Conservation (phyloP, 1,140 invertebrate species). For the Eciton burchellii region DNA sequence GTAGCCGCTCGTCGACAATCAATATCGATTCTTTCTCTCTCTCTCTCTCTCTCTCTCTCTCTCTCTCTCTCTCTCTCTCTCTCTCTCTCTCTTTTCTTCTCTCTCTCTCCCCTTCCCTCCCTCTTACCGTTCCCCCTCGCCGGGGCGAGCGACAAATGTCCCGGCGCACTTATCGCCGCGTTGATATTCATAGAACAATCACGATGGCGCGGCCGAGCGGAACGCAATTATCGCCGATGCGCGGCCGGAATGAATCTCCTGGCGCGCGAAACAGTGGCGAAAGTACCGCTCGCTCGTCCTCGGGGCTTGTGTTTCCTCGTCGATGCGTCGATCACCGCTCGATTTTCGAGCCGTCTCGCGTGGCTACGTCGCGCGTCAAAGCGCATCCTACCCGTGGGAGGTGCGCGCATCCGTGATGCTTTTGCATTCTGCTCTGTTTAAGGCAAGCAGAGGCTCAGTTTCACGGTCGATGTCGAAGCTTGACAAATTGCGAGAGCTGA, state of each 20-base stretch:
- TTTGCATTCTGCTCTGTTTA: background rate
- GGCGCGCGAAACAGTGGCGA: conserved; percentile 34
- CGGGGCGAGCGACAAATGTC: conserved; percentile 37
- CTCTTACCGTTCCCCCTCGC: background rate
- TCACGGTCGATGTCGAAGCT: too few species aligned
- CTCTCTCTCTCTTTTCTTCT: background rate
- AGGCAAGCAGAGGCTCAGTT: background rate
- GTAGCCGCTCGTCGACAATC: conserved; percentile 51
- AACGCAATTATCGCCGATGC: conserved; percentile 50
- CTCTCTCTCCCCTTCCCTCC: background rate
- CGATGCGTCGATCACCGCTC: background rate
- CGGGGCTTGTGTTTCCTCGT: conserved; percentile 10
- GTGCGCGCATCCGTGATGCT: background rate
- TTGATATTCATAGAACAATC: conserved; percentile 61
- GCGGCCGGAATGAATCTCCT: conserved; percentile 38
- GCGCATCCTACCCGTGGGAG: background rate
- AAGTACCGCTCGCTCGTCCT: conserved; percentile 19
- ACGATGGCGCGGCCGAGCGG: conserved; percentile 29
- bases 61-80: background rate
- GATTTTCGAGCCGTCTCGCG: conserved; percentile 16
- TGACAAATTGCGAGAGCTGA: too few species aligned
- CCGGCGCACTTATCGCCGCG: conserved; percentile 41
- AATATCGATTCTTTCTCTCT: conserved; percentile 35
- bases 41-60: background rate
- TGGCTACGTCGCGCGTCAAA: background rate